A percentile compares a stretch with the other conserved stretches of the same genome.
Conservation (phyloP, 2,797 vertebrate genomes). For the Jordanella pulchra region DNA sequence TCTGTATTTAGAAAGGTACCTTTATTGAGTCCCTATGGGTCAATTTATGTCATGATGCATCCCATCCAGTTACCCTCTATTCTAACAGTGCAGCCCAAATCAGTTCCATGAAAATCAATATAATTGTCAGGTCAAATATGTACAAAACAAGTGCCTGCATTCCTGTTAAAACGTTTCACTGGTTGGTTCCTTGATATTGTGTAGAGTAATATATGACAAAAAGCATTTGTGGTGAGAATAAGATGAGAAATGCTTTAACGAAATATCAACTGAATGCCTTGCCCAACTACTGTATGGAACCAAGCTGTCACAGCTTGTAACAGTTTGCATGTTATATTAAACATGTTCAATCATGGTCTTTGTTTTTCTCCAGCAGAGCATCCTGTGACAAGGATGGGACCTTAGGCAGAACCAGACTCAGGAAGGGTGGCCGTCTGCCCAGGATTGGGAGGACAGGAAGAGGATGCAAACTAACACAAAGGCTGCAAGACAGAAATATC, state of each 20-base stretch:
- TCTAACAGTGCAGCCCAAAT: background rate
- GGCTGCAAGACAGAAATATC: slow-evolving; percentile 3
- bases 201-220: background rate
- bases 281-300: background rate
- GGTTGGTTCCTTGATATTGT: background rate
- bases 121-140: background rate
- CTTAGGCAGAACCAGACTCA: slow-evolving; percentile 6
- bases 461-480: slow-evolving; percentile 8
- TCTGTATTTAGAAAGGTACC: background rate
- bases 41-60: background rate
- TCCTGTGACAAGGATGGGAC: background rate
- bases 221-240: background rate
- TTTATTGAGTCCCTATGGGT: background rate
- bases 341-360: background rate
- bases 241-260: background rate
- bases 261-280: background rate
- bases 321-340: background rate
- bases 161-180: background rate
- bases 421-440: slow-evolving; percentile 7
- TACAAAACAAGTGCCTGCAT: background rate
- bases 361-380: background rate
- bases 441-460: slow-evolving; percentile 3
- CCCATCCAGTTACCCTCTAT: background rate
- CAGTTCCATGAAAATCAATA: background rate
- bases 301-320: background rate